Conservation (phyloP, 2,797 vertebrate species). For the Sebastes miniatus region DNA sequence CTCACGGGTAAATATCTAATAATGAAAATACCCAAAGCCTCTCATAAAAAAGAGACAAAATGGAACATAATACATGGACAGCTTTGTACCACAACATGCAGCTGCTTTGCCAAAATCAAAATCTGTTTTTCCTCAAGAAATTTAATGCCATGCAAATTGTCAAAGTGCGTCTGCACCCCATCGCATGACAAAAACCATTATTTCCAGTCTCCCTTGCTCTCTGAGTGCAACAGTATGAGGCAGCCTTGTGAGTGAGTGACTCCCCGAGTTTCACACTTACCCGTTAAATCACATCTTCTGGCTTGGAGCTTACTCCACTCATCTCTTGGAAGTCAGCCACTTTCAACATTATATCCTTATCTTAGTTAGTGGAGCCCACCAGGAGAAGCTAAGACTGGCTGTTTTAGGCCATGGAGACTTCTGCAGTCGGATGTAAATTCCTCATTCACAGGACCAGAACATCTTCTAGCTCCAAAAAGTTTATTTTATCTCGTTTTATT, state of each 20-base stretch:
- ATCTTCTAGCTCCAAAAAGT: conserved; percentile 12
- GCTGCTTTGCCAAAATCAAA: conserved; percentile 21
- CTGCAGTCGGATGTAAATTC: conserved; percentile 24
- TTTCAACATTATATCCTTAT: conserved; percentile 66
- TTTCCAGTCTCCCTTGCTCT: conserved; percentile 39
- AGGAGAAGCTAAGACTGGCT: conserved; percentile 47
- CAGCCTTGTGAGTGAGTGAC: conserved; percentile 52
- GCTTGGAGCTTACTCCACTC: conserved; percentile 61
- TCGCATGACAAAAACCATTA: conserved; percentile 46
- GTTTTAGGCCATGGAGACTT: conserved; percentile 47
- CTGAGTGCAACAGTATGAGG: conserved; percentile 34
- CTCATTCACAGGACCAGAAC: conserved; percentile 6
- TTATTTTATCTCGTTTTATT: conserved; percentile 20
- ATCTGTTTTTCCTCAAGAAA: conserved; percentile 13
- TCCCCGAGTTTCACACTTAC: conserved; percentile 64
- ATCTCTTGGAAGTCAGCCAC: conserved; percentile 68
- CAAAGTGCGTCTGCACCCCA: conserved; percentile 20
- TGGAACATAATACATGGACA: conserved; percentile 5
- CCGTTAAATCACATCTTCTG: conserved; percentile 69
- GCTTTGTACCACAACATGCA: conserved; percentile 18
- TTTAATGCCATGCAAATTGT: conserved; percentile 50
- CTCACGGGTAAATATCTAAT: conserved; percentile 19
- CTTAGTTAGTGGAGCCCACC: conserved; percentile 60
- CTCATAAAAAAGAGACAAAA: conserved; percentile 18
- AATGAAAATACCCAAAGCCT: conserved; percentile 6